These are phyloP conservation scores for Cherax quadricarinatus DNA, from an alignment of 1,140 invertebrate species.

Conservation along the genomic window DNA sequence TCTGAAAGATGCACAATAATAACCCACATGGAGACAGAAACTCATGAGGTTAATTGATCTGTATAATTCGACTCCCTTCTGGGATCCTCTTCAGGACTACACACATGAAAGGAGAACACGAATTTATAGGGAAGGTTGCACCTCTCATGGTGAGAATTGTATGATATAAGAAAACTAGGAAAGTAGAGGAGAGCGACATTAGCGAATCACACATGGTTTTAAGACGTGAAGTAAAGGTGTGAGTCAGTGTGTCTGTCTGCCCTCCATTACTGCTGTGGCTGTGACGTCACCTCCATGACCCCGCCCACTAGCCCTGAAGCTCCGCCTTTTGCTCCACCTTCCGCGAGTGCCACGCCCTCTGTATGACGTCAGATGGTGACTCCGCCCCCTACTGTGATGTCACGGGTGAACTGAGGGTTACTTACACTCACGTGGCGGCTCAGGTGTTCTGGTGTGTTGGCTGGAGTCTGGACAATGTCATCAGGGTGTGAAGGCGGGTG, in stretches of 20 bases:
- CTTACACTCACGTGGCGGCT: slow-evolving; percentile 30
- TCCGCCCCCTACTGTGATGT: slow-evolving; percentile 29
- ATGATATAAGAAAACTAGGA: too few relatives aligned
- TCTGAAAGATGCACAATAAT: too few relatives aligned
- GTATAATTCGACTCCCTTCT: too few relatives aligned
- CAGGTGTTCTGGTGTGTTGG: slow-evolving; percentile 53
- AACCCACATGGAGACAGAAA: too few relatives aligned
- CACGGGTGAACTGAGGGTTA: slow-evolving; percentile 1
- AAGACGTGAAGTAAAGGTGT: background rate
- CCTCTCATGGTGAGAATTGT: too few relatives aligned
- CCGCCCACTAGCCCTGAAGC: slow-evolving; percentile 15
- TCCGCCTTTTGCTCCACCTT: slow-evolving; percentile 5
- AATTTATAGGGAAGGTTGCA: too few relatives aligned
- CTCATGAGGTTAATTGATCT: too few relatives aligned
- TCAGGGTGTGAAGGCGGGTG: slow-evolving; percentile 68
- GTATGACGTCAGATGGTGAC: background rate
- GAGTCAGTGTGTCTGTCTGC: background rate
- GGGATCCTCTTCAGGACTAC: too few relatives aligned
- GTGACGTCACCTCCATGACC: slow-evolving; percentile 1
- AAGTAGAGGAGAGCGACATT: background rate
- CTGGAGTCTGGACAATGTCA: slow-evolving; percentile 70
- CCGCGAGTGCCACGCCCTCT: slow-evolving; percentile 14
- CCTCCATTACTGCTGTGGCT: background rate
- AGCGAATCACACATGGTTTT: background rate
- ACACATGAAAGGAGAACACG: too few relatives aligned